phyloP scores from a whole-genome alignment of 37 sponge, comb jelly and placozoan genomes.

The Aplysina aerophoba region DNA sequence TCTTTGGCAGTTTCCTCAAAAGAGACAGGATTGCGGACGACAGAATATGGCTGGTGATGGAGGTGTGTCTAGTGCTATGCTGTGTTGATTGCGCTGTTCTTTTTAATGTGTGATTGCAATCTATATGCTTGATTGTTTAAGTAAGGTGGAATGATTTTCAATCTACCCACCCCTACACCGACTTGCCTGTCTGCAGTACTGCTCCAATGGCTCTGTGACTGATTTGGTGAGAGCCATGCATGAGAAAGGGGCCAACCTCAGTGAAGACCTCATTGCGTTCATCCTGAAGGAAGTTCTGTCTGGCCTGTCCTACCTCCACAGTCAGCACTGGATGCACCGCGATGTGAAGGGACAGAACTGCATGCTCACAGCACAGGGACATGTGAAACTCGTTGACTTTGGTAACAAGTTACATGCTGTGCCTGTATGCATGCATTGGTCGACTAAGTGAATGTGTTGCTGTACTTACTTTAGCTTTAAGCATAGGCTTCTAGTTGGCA shows the following conservation, averaged over 20 bases:
- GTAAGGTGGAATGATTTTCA: no score
- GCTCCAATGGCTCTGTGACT: constrained; percentile 82
- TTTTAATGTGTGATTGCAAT: no score
- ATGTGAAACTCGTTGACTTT: constrained; percentile 87
- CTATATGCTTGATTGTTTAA: no score
- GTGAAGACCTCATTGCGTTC: constrained; percentile 83
- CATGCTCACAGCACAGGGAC: constrained; percentile 73
- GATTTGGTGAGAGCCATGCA: constrained; percentile 78
- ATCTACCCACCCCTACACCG: no score
- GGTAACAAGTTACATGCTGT: constrained; percentile 44
- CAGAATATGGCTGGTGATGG: constrained; percentile 91
- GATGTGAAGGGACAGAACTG: constrained; percentile 92
- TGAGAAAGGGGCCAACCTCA: constrained; percentile 58
- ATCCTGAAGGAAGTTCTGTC: constrained; percentile 80
- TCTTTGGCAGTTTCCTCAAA: constrained; percentile 73
- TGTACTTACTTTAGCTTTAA: neutral
- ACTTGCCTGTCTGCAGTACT: constrained; percentile 50
- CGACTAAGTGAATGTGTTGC: neutral
- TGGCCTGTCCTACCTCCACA: constrained; percentile 82
- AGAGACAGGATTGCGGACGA: constrained; percentile 63
- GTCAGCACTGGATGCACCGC: constrained; percentile 70
- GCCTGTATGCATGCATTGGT: no score
- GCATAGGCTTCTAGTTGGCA: neutral
- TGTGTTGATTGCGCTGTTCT: no score
- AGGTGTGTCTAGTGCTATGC: constrained; percentile 43